Evolutionary conservation across 2,888 invertebrate genomes (phyloP), one percentile per base, ranked within the genome.

Genomic region (Melolontha melolontha): DNA sequence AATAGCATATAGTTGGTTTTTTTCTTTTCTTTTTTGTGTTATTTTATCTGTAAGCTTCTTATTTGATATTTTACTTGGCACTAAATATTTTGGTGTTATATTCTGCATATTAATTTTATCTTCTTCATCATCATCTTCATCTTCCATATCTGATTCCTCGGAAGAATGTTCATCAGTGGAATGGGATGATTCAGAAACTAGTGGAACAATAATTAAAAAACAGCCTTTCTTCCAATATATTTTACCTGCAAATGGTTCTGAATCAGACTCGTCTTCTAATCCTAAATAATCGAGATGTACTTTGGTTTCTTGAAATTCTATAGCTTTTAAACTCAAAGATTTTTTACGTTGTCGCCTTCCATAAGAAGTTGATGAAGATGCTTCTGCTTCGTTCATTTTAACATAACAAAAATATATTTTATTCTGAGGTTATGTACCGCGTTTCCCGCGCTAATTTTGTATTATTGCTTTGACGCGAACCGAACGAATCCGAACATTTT

Each of bases 1-100:
- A 17, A 91, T 86, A 69, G 88, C 85, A 76, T 88, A 91, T 63
- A 67, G 55, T 41, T 34, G 62, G 74, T 76, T 54, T 79, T 81
- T 71, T 83, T 74, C 62, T 77, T 81, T 75, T 78, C 79, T 27
- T 79, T 68, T 59, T n/a, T 52, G 29, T 22, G 42, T 29, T 11
- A 51, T 82, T 82, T 51, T 77, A 77, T 11, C 79, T 75, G 42
- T 77, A 12, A 14, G 34, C 52, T 47, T 64, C 47, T 11, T 63
- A 17, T 27, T 49, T 17, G 42, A 41, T n/a, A n/a, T 64, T 51
- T 11, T 63, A 17, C 17, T 64, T 49, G 51, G 64, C 16, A 40
- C 5, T 39, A 67, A 29, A 62, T 17, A 62, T 51, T 62, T 50
- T 16, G 64, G 50, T 42, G 54, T 41, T 11, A 17, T 22, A 39